Evolutionary conservation across 2,888 invertebrate species (phyloP).

Genomic region (Papilio elwesi): DNA sequence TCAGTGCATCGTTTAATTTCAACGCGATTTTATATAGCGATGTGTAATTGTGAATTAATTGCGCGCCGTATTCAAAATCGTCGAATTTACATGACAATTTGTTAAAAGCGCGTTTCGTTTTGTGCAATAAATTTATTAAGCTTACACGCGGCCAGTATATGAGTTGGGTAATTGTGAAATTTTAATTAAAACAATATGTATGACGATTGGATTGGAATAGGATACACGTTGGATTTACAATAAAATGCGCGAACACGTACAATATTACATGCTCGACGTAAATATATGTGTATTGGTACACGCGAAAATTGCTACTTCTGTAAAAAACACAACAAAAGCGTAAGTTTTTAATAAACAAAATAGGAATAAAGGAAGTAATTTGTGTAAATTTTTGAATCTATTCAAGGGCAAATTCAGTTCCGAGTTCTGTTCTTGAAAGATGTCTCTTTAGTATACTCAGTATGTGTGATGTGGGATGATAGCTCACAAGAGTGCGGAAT

Average conservation of each 20-base stretch:
- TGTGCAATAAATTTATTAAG: conserved; percentile 33
- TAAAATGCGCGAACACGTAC: conserved; percentile 18
- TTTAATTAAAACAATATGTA: conserved; percentile 37
- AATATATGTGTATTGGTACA: not conserved
- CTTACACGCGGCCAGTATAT: conserved; percentile 14
- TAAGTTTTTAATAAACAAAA: not conserved
- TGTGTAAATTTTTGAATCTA: too few species aligned
- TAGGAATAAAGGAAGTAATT: too few species aligned
- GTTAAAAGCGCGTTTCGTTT: conserved; percentile 49
- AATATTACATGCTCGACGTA: conserved; percentile 46
- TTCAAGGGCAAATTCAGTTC: too few species aligned
- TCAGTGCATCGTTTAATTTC: conserved; percentile 68
- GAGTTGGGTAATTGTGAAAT: conserved; percentile 28
- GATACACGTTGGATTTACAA: not conserved
- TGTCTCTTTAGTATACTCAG: too few species aligned
- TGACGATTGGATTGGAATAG: conserved; percentile 28
- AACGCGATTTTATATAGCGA: conserved; percentile 56
- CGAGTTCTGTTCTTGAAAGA: too few species aligned
- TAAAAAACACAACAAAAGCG: not conserved
- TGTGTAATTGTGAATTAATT: conserved; percentile 71
- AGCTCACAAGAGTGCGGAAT: too few species aligned
- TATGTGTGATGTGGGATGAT: too few species aligned
- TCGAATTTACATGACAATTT: conserved; percentile 68
- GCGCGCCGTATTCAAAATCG: conserved; percentile 62
- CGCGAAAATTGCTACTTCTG: not conserved